Percentiles rank a stretch among this genome's conserved stretches.
phyloP scores from a whole-genome alignment of 2,113 vertebrate species.

The Ellobius talpinus region DNA sequence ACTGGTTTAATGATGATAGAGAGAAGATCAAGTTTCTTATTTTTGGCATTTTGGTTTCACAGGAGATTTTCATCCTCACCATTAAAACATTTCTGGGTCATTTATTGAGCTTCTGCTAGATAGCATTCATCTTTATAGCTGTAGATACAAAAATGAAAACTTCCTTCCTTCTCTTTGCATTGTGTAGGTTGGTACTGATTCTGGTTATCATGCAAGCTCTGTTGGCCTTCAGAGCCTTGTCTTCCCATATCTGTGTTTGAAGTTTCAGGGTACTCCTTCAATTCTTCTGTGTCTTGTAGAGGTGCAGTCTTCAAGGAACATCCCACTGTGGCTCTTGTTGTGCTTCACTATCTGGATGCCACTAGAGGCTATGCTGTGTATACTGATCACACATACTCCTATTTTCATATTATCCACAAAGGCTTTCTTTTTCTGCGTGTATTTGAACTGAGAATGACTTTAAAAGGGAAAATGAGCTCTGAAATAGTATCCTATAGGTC shows the following conservation, averaged over 20 bases:
- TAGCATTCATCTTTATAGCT: background rate
- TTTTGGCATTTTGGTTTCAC: conserved; percentile 40
- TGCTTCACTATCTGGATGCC: conserved; percentile 42
- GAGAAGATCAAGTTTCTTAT: background rate
- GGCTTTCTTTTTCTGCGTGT: conserved; percentile 44
- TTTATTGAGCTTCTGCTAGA: conserved; percentile 26
- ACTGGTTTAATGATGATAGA: background rate
- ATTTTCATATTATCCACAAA: conserved; percentile 46
- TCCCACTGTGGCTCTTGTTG: background rate
- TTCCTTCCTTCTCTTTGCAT: background rate
- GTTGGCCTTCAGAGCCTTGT: conserved; percentile 29
- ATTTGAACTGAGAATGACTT: conserved; percentile 55
- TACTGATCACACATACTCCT: background rate
- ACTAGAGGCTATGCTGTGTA: conserved; percentile 7
- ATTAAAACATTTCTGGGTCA: background rate
- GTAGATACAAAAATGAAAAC: conserved; percentile 19
- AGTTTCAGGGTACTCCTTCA: background rate
- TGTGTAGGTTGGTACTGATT: conserved; percentile 17
- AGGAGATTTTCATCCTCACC: background rate
- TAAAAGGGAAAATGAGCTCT: conserved; percentile 30
- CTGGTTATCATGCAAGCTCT: conserved; percentile 4
- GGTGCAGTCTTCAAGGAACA: background rate
- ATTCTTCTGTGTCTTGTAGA: conserved; percentile 23
- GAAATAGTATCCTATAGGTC: conserved; percentile 2
- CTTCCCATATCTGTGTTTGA: conserved; percentile 11